A percentile compares a stretch with the other conserved stretches of the same genome.
Evolutionary conservation across 2,797 vertebrate genomes (phyloP).

Genomic region (Argyrosomus regius): DNA sequence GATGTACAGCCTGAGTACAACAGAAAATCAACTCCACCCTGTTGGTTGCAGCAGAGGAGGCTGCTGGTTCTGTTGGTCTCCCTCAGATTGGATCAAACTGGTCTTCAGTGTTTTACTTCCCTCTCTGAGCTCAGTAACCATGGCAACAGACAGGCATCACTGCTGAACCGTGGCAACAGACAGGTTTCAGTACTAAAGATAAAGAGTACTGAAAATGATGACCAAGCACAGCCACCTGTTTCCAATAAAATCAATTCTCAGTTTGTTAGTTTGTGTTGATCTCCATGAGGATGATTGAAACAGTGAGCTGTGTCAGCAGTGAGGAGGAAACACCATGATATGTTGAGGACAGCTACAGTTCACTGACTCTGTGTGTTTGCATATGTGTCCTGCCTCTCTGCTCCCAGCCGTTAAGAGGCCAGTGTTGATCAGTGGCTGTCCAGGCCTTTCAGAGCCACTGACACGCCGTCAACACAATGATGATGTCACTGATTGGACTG

Average conservation of each 20-base stretch:
- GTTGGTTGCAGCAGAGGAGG: neutral
- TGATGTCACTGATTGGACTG: too few species aligned
- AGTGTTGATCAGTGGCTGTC: constrained; percentile 21
- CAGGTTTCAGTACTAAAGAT: neutral
- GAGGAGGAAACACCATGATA: neutral
- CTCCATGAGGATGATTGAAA: too few species aligned
- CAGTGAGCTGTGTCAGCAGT: neutral
- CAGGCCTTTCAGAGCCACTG: too few species aligned
- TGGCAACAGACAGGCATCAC: constrained; percentile 19
- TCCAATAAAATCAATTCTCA: too few species aligned
- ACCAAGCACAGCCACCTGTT: too few species aligned
- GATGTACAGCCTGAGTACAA: too few species aligned
- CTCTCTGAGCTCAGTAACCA: constrained; percentile 15
- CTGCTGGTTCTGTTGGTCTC: neutral
- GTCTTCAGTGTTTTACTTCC: constrained; percentile 2
- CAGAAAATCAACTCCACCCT: neutral
- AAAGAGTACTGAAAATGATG: neutral
- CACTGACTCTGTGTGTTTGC: constrained; percentile 13
- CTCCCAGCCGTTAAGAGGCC: constrained; percentile 36
- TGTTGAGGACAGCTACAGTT: neutral
- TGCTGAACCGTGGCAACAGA: neutral
- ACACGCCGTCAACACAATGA: too few species aligned
- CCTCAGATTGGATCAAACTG: constrained; percentile 3
- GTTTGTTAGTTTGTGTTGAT: too few species aligned
- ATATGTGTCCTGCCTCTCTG: constrained; percentile 28